Conservation (phyloP, 2,113 vertebrate species). For the Nymphicus hollandicus region DNA sequence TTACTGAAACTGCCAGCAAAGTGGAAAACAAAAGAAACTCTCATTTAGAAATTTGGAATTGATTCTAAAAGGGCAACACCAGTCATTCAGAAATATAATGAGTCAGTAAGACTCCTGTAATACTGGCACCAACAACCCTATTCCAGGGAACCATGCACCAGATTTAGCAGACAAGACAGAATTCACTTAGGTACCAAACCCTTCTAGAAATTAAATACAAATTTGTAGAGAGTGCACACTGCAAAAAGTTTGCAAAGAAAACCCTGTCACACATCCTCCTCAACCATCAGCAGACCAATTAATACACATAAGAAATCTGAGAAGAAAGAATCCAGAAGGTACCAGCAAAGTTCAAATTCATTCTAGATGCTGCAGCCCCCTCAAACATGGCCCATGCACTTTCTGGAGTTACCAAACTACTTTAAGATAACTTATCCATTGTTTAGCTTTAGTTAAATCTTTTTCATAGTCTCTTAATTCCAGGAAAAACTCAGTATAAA, state of each 20-base stretch:
- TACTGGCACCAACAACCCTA: not conserved
- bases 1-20: not conserved
- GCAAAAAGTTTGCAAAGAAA: not conserved
- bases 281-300: not conserved
- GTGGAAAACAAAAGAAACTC: not conserved
- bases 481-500: not conserved
- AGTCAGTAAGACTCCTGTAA: not conserved
- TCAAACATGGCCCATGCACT: not conserved
- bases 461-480: not conserved
- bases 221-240: not conserved
- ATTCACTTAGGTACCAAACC: not conserved
- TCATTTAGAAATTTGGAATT: not conserved
- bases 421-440: not conserved
- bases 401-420: not conserved
- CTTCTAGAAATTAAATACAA: not conserved
- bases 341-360: not conserved
- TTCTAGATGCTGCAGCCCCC: not conserved
- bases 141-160: not conserved
- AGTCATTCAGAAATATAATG: not conserved
- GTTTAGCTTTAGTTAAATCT: not conserved
- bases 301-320: not conserved
- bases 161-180: not conserved
- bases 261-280: not conserved
- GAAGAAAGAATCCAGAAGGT: not conserved
- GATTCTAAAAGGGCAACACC: not conserved